A percentile compares a stretch with the other conserved stretches of the same genome.
phyloP scores from a whole-genome alignment of 2,113 vertebrate species.

The Morone chrysops region DNA sequence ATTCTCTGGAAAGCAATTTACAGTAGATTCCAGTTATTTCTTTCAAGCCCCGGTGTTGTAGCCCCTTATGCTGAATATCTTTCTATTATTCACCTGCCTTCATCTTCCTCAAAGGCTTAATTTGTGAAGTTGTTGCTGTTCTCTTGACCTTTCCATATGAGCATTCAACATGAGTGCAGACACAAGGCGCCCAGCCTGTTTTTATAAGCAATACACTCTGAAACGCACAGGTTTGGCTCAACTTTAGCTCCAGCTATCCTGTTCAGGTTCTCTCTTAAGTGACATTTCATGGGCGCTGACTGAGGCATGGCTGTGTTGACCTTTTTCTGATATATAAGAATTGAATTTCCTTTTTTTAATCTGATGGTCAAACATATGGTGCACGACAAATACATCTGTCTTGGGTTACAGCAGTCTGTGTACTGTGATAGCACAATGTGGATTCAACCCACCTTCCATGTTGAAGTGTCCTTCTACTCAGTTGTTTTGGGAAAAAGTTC shows the following conservation, averaged over 20 bases:
- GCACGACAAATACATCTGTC: neutral
- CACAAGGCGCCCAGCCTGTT: neutral
- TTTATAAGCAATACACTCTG: neutral
- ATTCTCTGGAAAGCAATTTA: conserved; percentile 19
- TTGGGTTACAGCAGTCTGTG: neutral
- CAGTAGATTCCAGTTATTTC: conserved; percentile 23
- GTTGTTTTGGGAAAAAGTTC: neutral
- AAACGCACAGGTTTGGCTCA: neutral
- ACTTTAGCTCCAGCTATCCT: neutral
- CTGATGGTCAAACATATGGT: neutral
- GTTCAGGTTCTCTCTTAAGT: neutral
- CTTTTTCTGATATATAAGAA: conserved; percentile 35
- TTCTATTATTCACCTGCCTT: conserved; percentile 35
- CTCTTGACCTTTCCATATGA: conserved; percentile 52
- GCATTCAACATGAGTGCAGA: conserved; percentile 11
- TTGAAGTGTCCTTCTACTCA: neutral
- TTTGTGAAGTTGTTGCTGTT: conserved; percentile 55
- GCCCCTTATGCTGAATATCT: conserved; percentile 1
- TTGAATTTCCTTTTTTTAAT: conserved; percentile 27
- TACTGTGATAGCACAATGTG: neutral
- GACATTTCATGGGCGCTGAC: conserved; percentile 39
- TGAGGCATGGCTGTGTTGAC: conserved; percentile 12
- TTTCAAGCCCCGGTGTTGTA: neutral
- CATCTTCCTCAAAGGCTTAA: conserved; percentile 41
- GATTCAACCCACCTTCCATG: neutral